phyloP scores from a whole-genome alignment of 2,113 vertebrate species.

The Lutjanus erythropterus region DNA sequence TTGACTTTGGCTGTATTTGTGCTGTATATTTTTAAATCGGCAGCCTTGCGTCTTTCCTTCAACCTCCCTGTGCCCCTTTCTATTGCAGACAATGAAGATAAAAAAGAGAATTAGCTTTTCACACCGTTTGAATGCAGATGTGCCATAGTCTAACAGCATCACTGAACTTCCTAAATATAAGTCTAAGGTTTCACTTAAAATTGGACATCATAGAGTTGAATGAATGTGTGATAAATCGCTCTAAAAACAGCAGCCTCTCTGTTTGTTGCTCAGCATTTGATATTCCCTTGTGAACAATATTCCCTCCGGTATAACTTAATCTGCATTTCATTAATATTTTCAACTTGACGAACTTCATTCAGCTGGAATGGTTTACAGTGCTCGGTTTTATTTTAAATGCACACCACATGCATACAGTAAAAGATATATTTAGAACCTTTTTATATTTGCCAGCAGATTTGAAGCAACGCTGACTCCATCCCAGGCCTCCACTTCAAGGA shows the following conservation, averaged over 20 bases:
- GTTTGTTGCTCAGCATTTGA: constrained; percentile 54
- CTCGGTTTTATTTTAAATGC: constrained; percentile 12
- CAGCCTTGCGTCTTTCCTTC: neutral
- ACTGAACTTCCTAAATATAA: constrained; percentile 46
- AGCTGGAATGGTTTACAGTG: constrained; percentile 7
- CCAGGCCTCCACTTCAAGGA: constrained; percentile 20
- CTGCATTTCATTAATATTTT: constrained; percentile 46
- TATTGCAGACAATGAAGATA: constrained; percentile 24
- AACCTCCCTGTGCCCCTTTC: neutral
- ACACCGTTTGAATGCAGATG: constrained; percentile 51
- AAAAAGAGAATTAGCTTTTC: constrained; percentile 41
- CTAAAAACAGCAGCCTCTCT: constrained; percentile 35
- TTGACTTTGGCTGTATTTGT: constrained; percentile 36
- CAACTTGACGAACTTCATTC: constrained; percentile 24
- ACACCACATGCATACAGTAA: constrained; percentile 8
- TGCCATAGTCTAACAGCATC: constrained; percentile 20
- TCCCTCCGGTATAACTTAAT: constrained; percentile 41
- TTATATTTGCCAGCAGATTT: constrained; percentile 18
- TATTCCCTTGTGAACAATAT: constrained; percentile 50
- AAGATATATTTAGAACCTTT: constrained; percentile 31
- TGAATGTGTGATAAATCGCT: constrained; percentile 55
- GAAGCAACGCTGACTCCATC: constrained; percentile 38
- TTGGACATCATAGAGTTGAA: constrained; percentile 52
- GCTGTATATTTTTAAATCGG: constrained; percentile 14
- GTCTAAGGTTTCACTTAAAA: constrained; percentile 43